Conservation (phyloP, 2,113 vertebrate genomes). For the Oncorhynchus masou region DNA sequence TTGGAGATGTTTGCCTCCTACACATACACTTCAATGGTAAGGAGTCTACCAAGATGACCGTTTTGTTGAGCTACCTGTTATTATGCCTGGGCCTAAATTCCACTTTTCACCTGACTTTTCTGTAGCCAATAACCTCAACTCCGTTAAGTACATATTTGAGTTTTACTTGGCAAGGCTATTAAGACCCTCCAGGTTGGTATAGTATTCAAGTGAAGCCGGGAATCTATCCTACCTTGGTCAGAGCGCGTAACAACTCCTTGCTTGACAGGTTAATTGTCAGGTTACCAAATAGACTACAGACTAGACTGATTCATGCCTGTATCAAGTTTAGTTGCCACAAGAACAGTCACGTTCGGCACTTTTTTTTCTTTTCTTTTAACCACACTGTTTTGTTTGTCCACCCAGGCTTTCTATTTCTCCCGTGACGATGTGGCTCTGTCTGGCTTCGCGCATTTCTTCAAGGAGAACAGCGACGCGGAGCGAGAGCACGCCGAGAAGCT, state of each 20-base stretch:
- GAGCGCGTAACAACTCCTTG: neutral
- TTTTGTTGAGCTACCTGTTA: too few relatives aligned
- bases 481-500: too few relatives aligned
- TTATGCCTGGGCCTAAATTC: too few relatives aligned
- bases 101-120: too few relatives aligned
- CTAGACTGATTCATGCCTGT: neutral
- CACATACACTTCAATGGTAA: constrained; percentile 81
- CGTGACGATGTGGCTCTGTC: constrained; percentile 84
- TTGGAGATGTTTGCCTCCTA: constrained; percentile 82
- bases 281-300: neutral
- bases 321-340: neutral
- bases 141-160: too few relatives aligned
- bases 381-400: neutral
- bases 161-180: too few relatives aligned
- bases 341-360: neutral
- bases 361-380: too few relatives aligned
- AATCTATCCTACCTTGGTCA: too few relatives aligned
- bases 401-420: constrained; percentile 79
- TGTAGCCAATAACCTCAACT: too few relatives aligned
- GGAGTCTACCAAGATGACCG: neutral
- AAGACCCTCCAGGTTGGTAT: too few relatives aligned
- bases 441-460: constrained; percentile 83
- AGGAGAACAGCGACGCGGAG: constrained; percentile 61
- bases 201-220: too few relatives aligned
- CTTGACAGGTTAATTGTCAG: neutral